These are phyloP conservation scores for Synaphobranchus kaupii DNA, from an alignment of 2,797 vertebrate genomes.

Conservation along the genomic window DNA sequence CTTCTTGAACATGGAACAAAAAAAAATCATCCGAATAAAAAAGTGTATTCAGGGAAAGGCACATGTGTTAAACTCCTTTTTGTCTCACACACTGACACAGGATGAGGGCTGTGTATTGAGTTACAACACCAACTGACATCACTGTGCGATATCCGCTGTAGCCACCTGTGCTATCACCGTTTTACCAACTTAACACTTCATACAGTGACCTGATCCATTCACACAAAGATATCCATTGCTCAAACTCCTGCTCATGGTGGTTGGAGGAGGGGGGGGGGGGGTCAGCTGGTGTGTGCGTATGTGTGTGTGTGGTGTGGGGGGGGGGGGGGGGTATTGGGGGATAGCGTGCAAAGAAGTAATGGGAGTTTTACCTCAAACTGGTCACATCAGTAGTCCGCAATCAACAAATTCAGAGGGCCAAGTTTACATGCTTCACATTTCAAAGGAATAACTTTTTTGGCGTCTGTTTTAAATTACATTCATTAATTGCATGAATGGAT, in stretches of 20 bases:
- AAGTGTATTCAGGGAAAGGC: not conserved
- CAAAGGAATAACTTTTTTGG: conserved; percentile 51
- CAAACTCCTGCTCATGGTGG: conserved; percentile 67
- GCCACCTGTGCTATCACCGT: conserved; percentile 29
- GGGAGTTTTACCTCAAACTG: conserved; percentile 70
- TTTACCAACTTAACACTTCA: conserved; percentile 17
- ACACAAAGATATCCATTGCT: conserved; percentile 51
- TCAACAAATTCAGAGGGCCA: conserved; percentile 70
- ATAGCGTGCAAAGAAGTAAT: conserved; percentile 75
- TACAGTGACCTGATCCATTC: conserved; percentile 19
- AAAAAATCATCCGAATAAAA: not conserved
- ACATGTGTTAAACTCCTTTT: conserved; percentile 17
- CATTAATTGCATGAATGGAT: conserved; percentile 52
- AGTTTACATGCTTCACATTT: conserved; percentile 68
- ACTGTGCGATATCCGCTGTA: not conserved
- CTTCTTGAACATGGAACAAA: conserved; percentile 20
- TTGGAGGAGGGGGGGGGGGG: not conserved
- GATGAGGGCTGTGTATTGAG: not conserved
- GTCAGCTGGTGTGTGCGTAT: no score
- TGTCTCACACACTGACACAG: conserved; percentile 8
- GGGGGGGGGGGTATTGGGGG: conserved; percentile 48
- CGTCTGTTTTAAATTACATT: conserved; percentile 44
- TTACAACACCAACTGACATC: conserved; percentile 35
- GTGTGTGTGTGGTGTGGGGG: conserved; percentile 36
- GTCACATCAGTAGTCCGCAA: conserved; percentile 73